Conservation (phyloP, 2,888 invertebrate genomes). For the Scelioninae gen. 1 region DNA sequence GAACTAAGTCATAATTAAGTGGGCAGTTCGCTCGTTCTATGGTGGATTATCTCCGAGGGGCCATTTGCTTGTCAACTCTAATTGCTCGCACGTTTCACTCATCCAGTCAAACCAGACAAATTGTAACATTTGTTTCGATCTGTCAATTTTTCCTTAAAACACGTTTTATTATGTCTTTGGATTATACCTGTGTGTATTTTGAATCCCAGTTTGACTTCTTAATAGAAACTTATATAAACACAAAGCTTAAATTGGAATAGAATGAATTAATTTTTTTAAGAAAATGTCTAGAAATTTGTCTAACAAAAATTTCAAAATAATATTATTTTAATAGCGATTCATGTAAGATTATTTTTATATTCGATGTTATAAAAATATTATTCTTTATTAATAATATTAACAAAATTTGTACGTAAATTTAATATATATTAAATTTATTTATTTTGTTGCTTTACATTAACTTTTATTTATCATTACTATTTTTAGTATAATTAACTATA, state of each 20-base stretch:
- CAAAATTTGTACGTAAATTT: neutral
- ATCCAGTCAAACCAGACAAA: constrained; percentile 22
- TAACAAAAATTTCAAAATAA: too few species aligned
- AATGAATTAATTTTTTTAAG: too few species aligned
- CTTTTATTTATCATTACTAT: neutral
- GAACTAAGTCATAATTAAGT: constrained; percentile 77
- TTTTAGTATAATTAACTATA: neutral
- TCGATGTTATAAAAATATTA: too few species aligned
- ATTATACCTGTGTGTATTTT: too few species aligned
- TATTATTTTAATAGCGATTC: too few species aligned
- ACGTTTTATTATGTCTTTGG: neutral
- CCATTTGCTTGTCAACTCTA: constrained; percentile 39
- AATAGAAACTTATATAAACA: too few species aligned
- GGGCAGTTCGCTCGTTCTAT: constrained; percentile 39
- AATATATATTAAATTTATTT: neutral
- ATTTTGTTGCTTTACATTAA: too few species aligned
- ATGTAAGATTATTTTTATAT: too few species aligned
- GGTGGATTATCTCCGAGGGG: constrained; percentile 33
- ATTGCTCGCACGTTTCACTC: constrained; percentile 41
- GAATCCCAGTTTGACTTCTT: too few species aligned
- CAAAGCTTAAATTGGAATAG: too few species aligned
- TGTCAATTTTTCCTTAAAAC: neutral
- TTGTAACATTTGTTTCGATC: constrained; percentile 28
- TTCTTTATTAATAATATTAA: neutral
- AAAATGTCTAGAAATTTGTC: too few species aligned